Evolutionary conservation across 2,797 vertebrate species (phyloP).

Genomic region (Babyrousa celebensis): DNA sequence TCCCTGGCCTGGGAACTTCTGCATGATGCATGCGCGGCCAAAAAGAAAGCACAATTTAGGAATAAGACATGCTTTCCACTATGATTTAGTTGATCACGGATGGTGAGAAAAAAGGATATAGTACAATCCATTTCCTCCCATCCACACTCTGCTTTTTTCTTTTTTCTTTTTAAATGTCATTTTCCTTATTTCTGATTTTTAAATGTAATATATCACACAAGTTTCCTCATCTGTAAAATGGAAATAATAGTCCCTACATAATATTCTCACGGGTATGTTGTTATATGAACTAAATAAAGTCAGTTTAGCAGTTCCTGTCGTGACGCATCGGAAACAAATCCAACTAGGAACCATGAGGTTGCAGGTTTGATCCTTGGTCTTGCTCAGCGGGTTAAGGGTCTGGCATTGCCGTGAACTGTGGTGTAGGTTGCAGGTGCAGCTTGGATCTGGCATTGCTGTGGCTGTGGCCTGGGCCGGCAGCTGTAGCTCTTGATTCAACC

Average conservation of each 20-base stretch:
- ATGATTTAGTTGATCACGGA: background rate
- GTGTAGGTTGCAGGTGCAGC: too few species aligned
- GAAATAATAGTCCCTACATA: background rate
- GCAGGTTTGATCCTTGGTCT: too few species aligned
- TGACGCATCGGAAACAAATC: too few species aligned
- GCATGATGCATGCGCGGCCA: too few species aligned
- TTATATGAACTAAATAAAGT: background rate
- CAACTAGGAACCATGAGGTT: too few species aligned
- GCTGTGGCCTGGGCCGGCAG: too few species aligned
- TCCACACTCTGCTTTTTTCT: background rate
- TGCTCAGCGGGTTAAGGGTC: too few species aligned
- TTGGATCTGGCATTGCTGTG: too few species aligned
- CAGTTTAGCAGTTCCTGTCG: background rate
- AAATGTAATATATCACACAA: background rate
- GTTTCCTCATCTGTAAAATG: background rate
- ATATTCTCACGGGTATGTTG: background rate
- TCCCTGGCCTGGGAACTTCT: too few species aligned
- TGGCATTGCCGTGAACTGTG: too few species aligned
- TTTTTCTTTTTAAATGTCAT: slow-evolving; percentile 43
- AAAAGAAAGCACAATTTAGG: background rate
- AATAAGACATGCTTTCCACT: background rate
- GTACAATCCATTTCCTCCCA: background rate
- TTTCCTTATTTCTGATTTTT: slow-evolving; percentile 37
- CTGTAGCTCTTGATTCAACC: too few species aligned
- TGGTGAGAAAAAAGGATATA: background rate